A percentile compares a stretch with the other conserved stretches of the same genome.
Conservation (phyloP, 1,140 invertebrate species). For the Leptinotarsa lineolata region DNA sequence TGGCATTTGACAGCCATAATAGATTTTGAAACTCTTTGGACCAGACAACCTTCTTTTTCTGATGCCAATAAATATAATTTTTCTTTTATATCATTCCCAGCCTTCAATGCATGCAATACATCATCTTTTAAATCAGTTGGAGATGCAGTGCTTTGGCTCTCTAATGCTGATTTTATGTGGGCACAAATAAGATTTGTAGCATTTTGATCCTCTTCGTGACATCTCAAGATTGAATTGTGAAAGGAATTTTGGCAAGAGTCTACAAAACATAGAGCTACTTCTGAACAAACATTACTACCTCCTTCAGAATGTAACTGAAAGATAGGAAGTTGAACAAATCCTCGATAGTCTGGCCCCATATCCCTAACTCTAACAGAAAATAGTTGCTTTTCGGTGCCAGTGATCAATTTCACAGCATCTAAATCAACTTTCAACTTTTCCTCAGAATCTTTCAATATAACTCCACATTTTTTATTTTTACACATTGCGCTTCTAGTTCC, state of each 20-base stretch:
- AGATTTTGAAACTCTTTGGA: conserved; percentile 77
- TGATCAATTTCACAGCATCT: conserved; percentile 73
- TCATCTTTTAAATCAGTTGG: conserved; percentile 67
- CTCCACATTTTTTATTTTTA: conserved; percentile 77
- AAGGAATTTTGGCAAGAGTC: conserved; percentile 66
- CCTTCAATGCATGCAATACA: conserved; percentile 67
- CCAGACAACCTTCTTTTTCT: conserved; percentile 69
- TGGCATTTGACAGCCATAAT: conserved; percentile 81
- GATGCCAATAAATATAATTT: conserved; percentile 69
- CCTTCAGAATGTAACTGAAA: conserved; percentile 58
- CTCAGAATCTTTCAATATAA: conserved; percentile 70
- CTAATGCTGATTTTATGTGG: conserved; percentile 72
- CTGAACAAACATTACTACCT: conserved; percentile 57
- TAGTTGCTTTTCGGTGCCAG: conserved; percentile 65
- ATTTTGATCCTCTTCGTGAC: conserved; percentile 58
- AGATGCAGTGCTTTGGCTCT: conserved; percentile 66
- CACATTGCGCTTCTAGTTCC: conserved; percentile 75
- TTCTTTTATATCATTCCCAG: conserved; percentile 69
- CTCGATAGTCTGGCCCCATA: conserved; percentile 72
- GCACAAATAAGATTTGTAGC: conserved; percentile 58
- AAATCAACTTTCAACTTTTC: conserved; percentile 67
- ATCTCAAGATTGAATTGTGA: conserved; percentile 62
- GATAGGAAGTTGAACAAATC: conserved; percentile 74
- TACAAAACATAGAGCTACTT: conserved; percentile 70
- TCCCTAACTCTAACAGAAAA: conserved; percentile 73